These are phyloP conservation scores for Penaeus indicus DNA, from an alignment of 1,140 invertebrate genomes.

Conservation along the genomic window DNA sequence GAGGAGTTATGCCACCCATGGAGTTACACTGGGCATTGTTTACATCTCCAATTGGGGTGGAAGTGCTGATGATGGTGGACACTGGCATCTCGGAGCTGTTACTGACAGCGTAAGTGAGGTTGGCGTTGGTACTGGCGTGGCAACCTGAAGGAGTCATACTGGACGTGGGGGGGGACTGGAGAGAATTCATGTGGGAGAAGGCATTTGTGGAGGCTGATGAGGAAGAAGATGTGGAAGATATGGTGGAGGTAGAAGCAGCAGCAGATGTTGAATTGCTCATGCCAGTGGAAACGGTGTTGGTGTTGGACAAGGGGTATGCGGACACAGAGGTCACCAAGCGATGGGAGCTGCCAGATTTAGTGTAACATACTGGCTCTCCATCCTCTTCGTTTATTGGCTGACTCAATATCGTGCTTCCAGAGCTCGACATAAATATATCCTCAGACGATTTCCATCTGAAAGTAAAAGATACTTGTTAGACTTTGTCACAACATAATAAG, in stretches of 20 bases:
- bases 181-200: constrained; percentile 35
- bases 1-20: constrained; percentile 40
- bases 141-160: background rate
- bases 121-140: background rate
- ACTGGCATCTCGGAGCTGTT: constrained; percentile 29
- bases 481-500: no score
- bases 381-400: constrained; percentile 34
- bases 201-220: constrained; percentile 57
- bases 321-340: constrained; percentile 58
- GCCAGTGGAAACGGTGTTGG: constrained; percentile 45
- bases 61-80: constrained; percentile 6
- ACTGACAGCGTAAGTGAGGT: constrained; percentile 6
- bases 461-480: background rate
- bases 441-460: constrained; percentile 59
- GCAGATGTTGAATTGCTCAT: constrained; percentile 37
- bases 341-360: constrained; percentile 24
- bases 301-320: constrained; percentile 51
- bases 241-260: constrained; percentile 56
- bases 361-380: background rate
- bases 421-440: constrained; percentile 48
- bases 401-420: constrained; percentile 24
- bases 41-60: constrained; percentile 25
- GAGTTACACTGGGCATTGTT: constrained; percentile 23
- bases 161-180: constrained; percentile 33
- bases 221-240: constrained; percentile 52